These are phyloP conservation scores for Drosophila teissieri DNA, from an alignment of 1,140 invertebrate species.

Conservation along the genomic window DNA sequence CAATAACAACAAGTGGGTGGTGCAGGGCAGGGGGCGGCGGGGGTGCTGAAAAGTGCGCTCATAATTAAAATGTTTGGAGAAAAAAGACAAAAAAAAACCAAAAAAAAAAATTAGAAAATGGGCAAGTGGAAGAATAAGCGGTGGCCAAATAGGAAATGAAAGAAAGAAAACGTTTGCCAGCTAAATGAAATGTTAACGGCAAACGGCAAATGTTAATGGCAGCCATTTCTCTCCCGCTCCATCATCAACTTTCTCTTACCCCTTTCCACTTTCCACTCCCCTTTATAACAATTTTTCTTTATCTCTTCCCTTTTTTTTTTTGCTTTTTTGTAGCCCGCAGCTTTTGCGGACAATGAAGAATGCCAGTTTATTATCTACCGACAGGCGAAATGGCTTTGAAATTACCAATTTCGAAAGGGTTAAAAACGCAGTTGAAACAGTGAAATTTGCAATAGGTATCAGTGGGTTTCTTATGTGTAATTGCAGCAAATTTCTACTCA, in stretches of 20 bases:
- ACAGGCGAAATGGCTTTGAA: conserved; percentile 32
- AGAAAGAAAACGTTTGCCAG: conserved; percentile 57
- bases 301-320: neutral
- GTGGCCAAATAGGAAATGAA: conserved; percentile 43
- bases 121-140: conserved; percentile 26
- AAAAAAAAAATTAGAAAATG: neutral
- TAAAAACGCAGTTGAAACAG: neutral
- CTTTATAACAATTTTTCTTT: conserved; percentile 12
- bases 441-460: neutral
- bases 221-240: conserved; percentile 44
- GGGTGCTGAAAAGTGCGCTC: conserved; percentile 44
- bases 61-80: conserved; percentile 71
- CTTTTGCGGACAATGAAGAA: conserved; percentile 27
- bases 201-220: conserved; percentile 65
- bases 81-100: neutral
- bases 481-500: neutral
- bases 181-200: conserved; percentile 74
- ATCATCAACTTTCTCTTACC: conserved; percentile 3
- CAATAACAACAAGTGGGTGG: conserved; percentile 59
- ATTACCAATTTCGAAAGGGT: conserved; percentile 5
- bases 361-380: conserved; percentile 49
- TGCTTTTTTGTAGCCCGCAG: conserved; percentile 1
- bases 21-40: neutral
- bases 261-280: neutral
- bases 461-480: neutral